phyloP scores from a whole-genome alignment of 2,888 invertebrate species.

The Oscheius sp. region DNA sequence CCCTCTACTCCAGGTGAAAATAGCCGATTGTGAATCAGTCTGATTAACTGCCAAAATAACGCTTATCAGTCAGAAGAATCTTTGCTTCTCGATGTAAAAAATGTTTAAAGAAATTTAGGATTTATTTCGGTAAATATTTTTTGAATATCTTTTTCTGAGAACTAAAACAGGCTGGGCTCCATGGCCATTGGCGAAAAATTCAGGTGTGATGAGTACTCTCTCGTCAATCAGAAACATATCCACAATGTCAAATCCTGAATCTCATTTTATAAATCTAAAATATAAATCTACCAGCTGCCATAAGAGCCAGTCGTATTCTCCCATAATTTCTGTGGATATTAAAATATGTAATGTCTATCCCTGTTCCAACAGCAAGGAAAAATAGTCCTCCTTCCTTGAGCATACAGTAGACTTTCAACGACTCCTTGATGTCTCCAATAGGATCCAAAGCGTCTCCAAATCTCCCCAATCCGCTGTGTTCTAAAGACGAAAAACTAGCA shows the following conservation, averaged over 20 bases:
- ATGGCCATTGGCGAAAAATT: not conserved
- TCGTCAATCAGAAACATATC: constrained; percentile 2
- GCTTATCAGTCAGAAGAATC: too few relatives aligned
- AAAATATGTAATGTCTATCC: not conserved
- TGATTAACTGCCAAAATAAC: too few relatives aligned
- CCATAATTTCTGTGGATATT: not conserved
- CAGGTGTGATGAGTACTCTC: not conserved
- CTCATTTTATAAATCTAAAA: not conserved
- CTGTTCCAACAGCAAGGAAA: not conserved
- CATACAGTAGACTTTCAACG: constrained; percentile 7
- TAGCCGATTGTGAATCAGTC: too few relatives aligned
- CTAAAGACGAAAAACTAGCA: constrained; percentile 41
- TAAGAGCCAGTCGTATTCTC: constrained; percentile 8
- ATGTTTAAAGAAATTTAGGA: too few relatives aligned
- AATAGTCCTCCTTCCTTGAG: not conserved
- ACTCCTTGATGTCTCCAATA: not conserved
- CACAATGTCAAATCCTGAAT: not conserved
- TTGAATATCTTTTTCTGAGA: constrained; percentile 17
- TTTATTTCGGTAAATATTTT: too few relatives aligned
- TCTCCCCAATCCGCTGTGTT: constrained; percentile 39
- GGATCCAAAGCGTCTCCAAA: constrained; percentile 21
- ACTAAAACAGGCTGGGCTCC: constrained; percentile 1
- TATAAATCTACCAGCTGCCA: not conserved
- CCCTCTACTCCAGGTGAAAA: too few relatives aligned
- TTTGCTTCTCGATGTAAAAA: too few relatives aligned